These are phyloP conservation scores for Saguinus oedipus DNA, from an alignment of 2,797 vertebrate genomes.

Conservation along the genomic window DNA sequence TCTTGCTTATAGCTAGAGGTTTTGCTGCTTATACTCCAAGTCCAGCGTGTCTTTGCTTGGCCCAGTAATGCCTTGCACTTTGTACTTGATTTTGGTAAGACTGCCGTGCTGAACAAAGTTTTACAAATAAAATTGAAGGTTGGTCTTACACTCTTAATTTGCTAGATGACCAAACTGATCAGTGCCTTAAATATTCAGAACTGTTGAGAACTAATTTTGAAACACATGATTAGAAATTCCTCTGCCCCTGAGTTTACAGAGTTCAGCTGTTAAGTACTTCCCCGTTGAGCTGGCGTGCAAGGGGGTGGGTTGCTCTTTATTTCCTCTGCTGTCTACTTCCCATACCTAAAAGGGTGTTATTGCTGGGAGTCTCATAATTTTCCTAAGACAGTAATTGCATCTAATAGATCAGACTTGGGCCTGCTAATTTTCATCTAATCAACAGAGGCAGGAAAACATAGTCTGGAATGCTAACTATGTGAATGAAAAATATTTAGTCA, in stretches of 20 bases:
- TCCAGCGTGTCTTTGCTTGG: background rate
- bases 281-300: background rate
- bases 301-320: background rate
- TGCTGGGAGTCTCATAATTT: constrained; percentile 60
- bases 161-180: background rate
- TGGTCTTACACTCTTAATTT: background rate
- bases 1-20: background rate
- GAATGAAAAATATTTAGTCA: constrained; percentile 90
- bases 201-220: background rate
- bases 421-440: constrained; percentile 88
- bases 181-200: background rate
- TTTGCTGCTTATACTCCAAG: background rate
- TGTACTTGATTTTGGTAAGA: background rate
- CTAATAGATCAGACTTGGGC: constrained; percentile 74
- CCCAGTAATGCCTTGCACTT: background rate
- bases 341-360: constrained; percentile 12
- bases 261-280: background rate
- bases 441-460: constrained; percentile 83
- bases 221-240: background rate
- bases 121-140: background rate
- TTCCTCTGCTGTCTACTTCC: background rate
- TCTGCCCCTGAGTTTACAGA: background rate
- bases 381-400: constrained; percentile 66
- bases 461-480: constrained; percentile 89
- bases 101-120: background rate